These are phyloP conservation scores for Cantharis rustica DNA, from an alignment of 2,888 invertebrate genomes.

Conservation along the genomic window DNA sequence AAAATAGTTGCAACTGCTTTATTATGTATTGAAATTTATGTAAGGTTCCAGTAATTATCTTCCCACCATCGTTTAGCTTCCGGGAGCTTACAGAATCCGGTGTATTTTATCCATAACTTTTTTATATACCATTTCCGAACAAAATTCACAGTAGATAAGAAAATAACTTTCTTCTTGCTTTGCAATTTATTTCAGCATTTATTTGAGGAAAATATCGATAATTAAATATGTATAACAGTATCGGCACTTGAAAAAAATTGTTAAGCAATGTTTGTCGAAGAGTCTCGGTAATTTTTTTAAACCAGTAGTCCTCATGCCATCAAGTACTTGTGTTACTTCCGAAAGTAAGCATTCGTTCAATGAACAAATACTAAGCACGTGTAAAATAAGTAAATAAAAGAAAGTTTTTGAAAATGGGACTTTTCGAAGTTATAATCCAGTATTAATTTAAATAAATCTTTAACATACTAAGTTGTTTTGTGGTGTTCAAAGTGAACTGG, in stretches of 20 bases:
- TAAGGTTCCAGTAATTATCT: background rate
- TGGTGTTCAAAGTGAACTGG: background rate
- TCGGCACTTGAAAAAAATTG: background rate
- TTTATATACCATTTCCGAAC: background rate
- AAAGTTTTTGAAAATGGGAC: background rate
- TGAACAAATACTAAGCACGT: background rate
- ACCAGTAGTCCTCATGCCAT: background rate
- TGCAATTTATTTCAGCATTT: background rate
- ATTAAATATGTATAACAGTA: background rate
- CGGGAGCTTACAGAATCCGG: background rate
- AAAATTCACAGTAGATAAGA: background rate
- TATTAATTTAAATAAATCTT: background rate
- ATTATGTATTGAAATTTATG: background rate
- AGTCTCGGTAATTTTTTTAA: background rate
- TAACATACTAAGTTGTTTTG: background rate
- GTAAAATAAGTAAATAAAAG: background rate
- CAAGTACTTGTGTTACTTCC: background rate
- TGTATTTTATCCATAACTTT: background rate
- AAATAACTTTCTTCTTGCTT: background rate
- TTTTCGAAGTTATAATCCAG: background rate
- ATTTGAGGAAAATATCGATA: background rate
- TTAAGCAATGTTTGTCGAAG: background rate
- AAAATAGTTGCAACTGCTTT: background rate
- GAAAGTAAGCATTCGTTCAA: background rate
- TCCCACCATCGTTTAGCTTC: background rate